phyloP scores from a whole-genome alignment of 1,140 invertebrate species.

The Manduca sexta region DNA sequence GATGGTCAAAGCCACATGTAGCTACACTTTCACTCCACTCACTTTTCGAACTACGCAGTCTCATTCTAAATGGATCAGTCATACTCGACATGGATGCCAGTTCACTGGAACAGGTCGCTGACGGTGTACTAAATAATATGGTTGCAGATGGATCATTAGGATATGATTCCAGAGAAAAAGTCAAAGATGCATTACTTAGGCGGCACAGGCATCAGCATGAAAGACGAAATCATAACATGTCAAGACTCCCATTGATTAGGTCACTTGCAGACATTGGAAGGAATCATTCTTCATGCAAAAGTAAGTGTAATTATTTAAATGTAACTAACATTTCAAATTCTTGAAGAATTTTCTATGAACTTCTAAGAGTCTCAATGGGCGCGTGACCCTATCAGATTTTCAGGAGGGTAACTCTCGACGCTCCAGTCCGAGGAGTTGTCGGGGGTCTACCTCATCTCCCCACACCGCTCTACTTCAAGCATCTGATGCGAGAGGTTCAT shows the following conservation, averaged over 20 bases:
- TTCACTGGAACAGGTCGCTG: constrained; percentile 89
- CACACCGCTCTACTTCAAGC: constrained; percentile 76
- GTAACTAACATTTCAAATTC: not conserved
- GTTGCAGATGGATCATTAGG: constrained; percentile 85
- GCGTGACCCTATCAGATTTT: constrained; percentile 73
- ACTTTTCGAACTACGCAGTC: constrained; percentile 89
- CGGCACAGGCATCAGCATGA: constrained; percentile 97
- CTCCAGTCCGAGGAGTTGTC: constrained; percentile 67
- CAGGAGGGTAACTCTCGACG: constrained; percentile 74
- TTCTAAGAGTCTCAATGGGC: not conserved
- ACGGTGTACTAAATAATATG: constrained; percentile 94
- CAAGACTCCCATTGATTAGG: constrained; percentile 93
- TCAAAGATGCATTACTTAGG: constrained; percentile 89
- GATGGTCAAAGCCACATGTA: constrained; percentile 96
- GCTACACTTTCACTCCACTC: constrained; percentile 93
- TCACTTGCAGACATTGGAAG: constrained; percentile 97
- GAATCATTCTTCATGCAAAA: constrained; percentile 96
- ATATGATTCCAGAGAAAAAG: constrained; percentile 84
- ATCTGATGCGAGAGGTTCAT: constrained; percentile 81
- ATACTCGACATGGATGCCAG: constrained; percentile 93
- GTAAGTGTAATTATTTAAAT: constrained; percentile 78
- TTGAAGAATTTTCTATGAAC: constrained; percentile 4
- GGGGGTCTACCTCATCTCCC: constrained; percentile 71
- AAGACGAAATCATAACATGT: constrained; percentile 84
- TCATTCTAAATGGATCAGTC: constrained; percentile 91